Evolutionary conservation across 2,888 invertebrate genomes (phyloP).

Genomic region (Pandemis corylana): DNA sequence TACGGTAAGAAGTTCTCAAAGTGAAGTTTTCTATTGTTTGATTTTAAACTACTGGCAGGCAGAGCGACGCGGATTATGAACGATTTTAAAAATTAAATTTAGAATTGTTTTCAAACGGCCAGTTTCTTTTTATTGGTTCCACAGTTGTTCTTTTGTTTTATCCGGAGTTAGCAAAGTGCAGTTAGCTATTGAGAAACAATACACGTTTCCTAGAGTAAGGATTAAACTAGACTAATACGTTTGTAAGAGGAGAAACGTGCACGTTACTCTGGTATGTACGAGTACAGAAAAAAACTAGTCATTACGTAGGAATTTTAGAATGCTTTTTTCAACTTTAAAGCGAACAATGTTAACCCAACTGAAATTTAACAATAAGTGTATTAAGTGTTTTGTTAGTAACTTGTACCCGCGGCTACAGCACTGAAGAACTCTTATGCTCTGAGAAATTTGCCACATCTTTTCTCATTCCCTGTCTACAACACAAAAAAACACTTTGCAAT

Average conservation of each 20-base stretch:
- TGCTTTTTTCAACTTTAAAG: no score
- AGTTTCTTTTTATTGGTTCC: slow-evolving; percentile 11
- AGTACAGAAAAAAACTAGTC: no score
- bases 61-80: slow-evolving; percentile 1
- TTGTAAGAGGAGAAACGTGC: neutral
- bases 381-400: no score
- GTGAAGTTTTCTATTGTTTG: slow-evolving; percentile 39
- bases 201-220: neutral
- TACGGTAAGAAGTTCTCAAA: slow-evolving; percentile 34
- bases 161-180: neutral
- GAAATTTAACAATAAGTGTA: no score
- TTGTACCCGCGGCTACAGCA: no score
- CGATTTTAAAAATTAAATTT: slow-evolving; percentile 16
- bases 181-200: neutral
- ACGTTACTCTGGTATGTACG: neutral
- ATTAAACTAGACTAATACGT: neutral
- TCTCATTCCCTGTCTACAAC: no score
- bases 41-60: slow-evolving; percentile 15
- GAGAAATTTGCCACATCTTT: no score
- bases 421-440: no score
- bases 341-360: no score
- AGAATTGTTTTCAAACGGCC: slow-evolving; percentile 10
- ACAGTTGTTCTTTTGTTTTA: neutral
- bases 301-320: no score
- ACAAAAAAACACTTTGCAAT: no score